Conservation (phyloP, 1,140 invertebrate genomes). For the Meloidogyne hapla region DNA sequence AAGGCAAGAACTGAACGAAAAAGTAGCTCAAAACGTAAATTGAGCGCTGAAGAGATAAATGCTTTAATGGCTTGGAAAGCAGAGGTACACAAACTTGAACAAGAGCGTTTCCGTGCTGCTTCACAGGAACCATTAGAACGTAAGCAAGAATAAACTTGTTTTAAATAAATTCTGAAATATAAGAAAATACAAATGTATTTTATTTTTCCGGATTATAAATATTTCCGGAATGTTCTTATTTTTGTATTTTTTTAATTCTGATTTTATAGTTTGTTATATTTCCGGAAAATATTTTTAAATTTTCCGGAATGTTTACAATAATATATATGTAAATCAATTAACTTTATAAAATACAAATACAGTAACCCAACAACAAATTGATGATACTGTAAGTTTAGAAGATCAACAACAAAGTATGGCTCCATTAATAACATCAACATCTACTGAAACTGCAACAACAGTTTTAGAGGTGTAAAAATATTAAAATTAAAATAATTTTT, state of each 20-base stretch:
- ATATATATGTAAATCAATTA: no score
- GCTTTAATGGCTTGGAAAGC: slow-evolving; percentile 22
- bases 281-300: neutral
- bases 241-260: neutral
- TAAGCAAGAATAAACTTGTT: neutral
- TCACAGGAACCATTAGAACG: slow-evolving; percentile 7
- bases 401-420: neutral
- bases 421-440: slow-evolving; percentile 5
- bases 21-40: slow-evolving; percentile 21
- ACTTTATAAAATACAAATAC: no score
- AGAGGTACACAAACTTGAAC: slow-evolving; percentile 5
- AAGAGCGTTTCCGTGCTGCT: slow-evolving; percentile 15
- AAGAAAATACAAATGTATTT: neutral
- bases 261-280: no score
- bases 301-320: neutral
- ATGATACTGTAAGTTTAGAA: neutral
- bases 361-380: neutral
- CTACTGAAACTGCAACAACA: neutral
- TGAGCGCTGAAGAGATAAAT: slow-evolving; percentile 9
- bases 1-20: slow-evolving; percentile 7
- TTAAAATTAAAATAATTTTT: neutral
- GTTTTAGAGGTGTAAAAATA: neutral
- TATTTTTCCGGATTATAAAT: neutral
- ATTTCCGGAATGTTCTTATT: neutral
- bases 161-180: neutral